Conservation (phyloP, 1,140 invertebrate genomes). For the Megalopta genalis region DNA sequence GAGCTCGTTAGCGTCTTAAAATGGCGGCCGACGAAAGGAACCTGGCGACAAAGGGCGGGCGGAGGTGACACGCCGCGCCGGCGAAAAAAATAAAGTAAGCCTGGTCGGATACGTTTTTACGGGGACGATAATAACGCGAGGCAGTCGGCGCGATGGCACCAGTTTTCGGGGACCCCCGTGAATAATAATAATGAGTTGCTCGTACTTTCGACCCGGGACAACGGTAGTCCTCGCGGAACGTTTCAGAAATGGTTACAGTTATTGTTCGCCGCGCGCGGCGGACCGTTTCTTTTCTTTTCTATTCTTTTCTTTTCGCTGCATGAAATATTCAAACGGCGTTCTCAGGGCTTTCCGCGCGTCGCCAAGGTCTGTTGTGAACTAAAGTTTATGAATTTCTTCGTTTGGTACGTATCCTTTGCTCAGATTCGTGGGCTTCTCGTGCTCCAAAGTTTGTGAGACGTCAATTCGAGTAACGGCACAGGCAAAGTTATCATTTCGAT, state of each 20-base stretch:
- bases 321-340: conserved; percentile 30
- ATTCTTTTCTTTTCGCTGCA: conserved; percentile 1
- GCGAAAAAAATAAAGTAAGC: not conserved
- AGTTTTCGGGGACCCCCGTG: not conserved
- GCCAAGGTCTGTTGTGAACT: not conserved
- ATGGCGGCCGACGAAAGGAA: not conserved
- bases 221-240: not conserved
- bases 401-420: too few species aligned
- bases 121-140: conserved; percentile 23
- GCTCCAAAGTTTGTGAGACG: not conserved
- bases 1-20: conserved; percentile 13
- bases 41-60: too few species aligned
- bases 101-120: not conserved
- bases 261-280: not conserved
- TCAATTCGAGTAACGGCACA: not conserved
- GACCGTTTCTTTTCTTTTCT: not conserved
- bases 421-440: not conserved
- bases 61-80: not conserved
- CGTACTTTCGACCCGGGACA: not conserved
- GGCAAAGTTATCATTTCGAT: too few species aligned
- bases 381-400: not conserved
- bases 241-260: conserved; percentile 10
- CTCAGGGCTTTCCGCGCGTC: not conserved
- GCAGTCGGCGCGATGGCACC: not conserved
- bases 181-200: conserved; percentile 26